Evolutionary conservation across 1,140 invertebrate species (phyloP), one percentile per base, ranked within the genome.

Genomic region (Brachionus calyciflorus): DNA sequence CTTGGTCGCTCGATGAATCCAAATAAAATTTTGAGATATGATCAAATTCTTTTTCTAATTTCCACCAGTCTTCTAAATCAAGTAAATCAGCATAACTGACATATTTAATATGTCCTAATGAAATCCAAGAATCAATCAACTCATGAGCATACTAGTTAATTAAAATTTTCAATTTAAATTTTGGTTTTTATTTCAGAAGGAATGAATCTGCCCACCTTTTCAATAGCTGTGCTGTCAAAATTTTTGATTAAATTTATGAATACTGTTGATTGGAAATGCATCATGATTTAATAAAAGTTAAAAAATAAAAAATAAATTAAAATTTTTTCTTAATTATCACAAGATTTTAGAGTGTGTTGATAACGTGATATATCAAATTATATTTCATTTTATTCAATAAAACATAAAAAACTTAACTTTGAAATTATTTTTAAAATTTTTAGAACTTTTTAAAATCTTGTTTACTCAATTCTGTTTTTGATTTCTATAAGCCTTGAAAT

Each of bases 1-100:
- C 37, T 17, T 65, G 37, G 19, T 65, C 60, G 12, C 17, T 65
- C 24, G 37, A 9, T 7, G 41, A 65, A 65, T 44, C 14, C 19
- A 26, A 44, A n/a, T 14, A 65, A 7, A 65, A 14, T 44, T 65
- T 65, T 65, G 60, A 46, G 26, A 65, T 17, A 21, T n/a, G 12
- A 44, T 65, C 37, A 65, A 65, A 44, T 44, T 44, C 19, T 65
- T 65, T 41, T 14, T 65, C 60, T 21, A 65, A 44, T 65, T 65
- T 41, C 60, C 60, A 65, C 37, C 60, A 65, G 24, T 65, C 60
- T 44, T 65, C 60, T 37, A 65, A n/a, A 21, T 65, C 60, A 37
- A 65, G 41, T 44, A 44, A 65, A 65, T 65, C 19, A 24, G 40
- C 41, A 44, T 65, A 65, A 12, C 44, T 65, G 37, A 24, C 37